phyloP scores from a whole-genome alignment of 1,140 invertebrate species.

The Gryllus bimaculatus region DNA sequence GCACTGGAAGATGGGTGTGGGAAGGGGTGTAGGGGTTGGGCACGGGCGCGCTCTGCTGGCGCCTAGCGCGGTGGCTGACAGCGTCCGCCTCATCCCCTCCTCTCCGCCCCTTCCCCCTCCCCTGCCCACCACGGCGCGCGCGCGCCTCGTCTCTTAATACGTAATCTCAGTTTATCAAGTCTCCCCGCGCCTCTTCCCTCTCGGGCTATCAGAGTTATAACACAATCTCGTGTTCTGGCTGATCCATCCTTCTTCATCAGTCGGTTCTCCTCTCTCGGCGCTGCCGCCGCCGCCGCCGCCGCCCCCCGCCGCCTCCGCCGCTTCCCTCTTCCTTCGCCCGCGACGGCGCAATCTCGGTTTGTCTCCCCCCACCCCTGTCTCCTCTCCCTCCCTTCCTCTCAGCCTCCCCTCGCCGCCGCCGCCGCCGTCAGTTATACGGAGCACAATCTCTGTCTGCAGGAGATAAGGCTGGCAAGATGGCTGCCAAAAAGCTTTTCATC shows the following conservation, averaged over 20 bases:
- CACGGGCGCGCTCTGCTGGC: too few relatives aligned
- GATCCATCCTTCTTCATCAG: not conserved
- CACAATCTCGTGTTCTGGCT: conserved; percentile 3
- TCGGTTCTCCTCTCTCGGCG: not conserved
- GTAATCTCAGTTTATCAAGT: conserved; percentile 16
- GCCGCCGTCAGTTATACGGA: conserved; percentile 10
- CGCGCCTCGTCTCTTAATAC: conserved; percentile 9
- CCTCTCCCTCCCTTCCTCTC: not conserved
- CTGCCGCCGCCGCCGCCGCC: too few relatives aligned
- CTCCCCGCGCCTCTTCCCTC: not conserved
- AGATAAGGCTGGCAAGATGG: conserved; percentile 14
- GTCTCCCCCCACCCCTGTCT: conserved; percentile 8
- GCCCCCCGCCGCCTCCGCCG: not conserved
- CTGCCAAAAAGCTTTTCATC: conserved; percentile 14
- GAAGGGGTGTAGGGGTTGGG: too few relatives aligned
- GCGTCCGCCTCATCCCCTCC: not conserved
- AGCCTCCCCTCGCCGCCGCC: conserved; percentile 1
- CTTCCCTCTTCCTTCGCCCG: not conserved
- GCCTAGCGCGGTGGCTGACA: not conserved
- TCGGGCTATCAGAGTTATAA: not conserved
- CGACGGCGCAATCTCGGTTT: conserved; percentile 12
- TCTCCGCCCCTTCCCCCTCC: not conserved
- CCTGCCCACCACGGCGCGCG: too few relatives aligned
- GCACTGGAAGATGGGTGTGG: too few relatives aligned
- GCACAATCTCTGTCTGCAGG: conserved; percentile 16